Base-by-base conservation (phyloP, 2,113 vertebrate genomes). In the Poecile atricapillus region DNA sequence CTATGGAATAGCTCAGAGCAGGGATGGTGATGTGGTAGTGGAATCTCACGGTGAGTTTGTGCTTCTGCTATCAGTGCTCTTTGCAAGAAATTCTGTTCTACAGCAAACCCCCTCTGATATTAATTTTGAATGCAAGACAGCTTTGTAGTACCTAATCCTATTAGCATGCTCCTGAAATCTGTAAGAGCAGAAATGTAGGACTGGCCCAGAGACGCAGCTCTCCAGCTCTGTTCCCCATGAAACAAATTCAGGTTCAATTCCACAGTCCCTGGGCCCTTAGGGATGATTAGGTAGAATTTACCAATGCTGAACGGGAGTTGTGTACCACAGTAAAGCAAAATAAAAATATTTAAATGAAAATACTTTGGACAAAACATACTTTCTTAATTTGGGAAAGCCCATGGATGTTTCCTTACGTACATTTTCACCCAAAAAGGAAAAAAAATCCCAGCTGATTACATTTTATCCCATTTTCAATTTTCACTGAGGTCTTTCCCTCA, bases 101-200 rank as follows among this genome's bases (percentile, higher is more conserved):
- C 46, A 62, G 18, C 33, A 53, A 59, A 23, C 27, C 83, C 52
- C 63, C 52, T 71, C 71, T 67, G 83, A 80, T 86, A 67, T 8
- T 67, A 77, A 92, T 90, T 93, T 2, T 74, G 77, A 95, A 94
- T 79, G 71, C 90, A 86, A 77, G 47, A 77, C 43, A 74, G 90
- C 82, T 95, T 90, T 86, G 88, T 83, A 94, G 68, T 59, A 80
- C 52, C 67, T 93, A 95, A 94, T 95, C 93, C 94, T 67, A 67
- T 96, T 86, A 93, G 75, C 83, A 94, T 19, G 79, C 90, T 93
- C 64, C 79, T 70, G 83, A 92, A 90, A 96, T 95, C 90, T 80
- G 44, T 47, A 74, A 60, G 79, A 95, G 88, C 90, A 90, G 93
- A 67, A 90, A 67, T 31, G 71, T 5, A 77, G 82, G 43, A 25